phyloP scores from a whole-genome alignment of 2,888 invertebrate species.

The Tenthredo livida region DNA sequence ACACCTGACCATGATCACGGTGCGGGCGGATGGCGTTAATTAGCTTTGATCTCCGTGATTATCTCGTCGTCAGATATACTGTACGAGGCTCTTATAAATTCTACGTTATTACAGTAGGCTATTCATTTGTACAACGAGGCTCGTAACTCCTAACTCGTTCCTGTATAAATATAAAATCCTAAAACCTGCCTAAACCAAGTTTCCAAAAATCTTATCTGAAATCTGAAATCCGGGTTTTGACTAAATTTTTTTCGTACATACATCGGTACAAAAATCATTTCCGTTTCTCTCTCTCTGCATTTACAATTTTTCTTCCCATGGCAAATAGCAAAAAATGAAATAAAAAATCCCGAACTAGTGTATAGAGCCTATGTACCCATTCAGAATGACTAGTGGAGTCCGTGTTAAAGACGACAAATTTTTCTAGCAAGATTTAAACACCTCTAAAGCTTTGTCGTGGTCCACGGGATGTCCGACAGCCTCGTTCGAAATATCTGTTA shows the following conservation, averaged over 20 bases:
- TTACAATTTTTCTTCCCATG: too few relatives aligned
- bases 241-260: too few relatives aligned
- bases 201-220: too few relatives aligned
- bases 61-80: slow-evolving; percentile 37
- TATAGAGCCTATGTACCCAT: background rate
- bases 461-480: slow-evolving; percentile 63
- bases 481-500: slow-evolving; percentile 38
- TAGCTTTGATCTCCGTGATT: slow-evolving; percentile 43
- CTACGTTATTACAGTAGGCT: slow-evolving; percentile 21
- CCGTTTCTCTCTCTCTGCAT: too few relatives aligned
- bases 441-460: slow-evolving; percentile 59
- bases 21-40: slow-evolving; percentile 37
- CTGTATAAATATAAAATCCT: too few relatives aligned
- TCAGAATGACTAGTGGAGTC: background rate
- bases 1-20: background rate
- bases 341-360: too few relatives aligned
- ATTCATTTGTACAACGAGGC: slow-evolving; percentile 18
- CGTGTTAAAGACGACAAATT: slow-evolving; percentile 40
- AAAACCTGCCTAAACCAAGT: background rate
- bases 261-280: too few relatives aligned
- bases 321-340: too few relatives aligned
- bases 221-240: too few relatives aligned
- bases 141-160: background rate
- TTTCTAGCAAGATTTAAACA: slow-evolving; percentile 53
- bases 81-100: slow-evolving; percentile 30